Percentiles rank a stretch among this genome's conserved stretches.
phyloP scores from a whole-genome alignment of 2,797 vertebrate genomes.

The Phataginus tricuspis region DNA sequence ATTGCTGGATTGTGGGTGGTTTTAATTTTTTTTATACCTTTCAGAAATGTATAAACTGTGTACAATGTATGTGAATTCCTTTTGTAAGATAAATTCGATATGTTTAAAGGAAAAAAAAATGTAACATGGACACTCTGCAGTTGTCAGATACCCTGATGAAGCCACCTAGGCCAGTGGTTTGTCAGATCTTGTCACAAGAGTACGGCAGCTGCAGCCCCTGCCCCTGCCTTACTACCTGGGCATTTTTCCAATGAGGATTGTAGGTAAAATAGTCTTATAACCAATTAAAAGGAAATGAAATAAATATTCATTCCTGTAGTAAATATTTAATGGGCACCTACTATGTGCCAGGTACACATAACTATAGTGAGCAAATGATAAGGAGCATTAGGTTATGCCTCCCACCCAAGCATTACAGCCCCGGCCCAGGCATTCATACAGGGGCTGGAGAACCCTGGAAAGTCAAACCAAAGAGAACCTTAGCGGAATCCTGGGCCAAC shows the following conservation, averaged over 20 bases:
- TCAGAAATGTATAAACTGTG: neutral
- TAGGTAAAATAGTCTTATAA: neutral
- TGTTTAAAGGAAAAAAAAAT: slow-evolving; percentile 38
- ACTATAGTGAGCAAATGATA: neutral
- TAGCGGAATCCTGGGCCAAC: neutral
- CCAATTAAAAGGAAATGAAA: neutral
- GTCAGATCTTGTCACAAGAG: neutral
- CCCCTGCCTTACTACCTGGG: neutral
- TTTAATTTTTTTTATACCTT: neutral
- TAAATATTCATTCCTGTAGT: neutral
- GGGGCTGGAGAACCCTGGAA: neutral
- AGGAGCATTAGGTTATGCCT: neutral
- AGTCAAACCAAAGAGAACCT: neutral
- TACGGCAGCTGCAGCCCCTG: neutral
- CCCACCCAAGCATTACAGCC: neutral
- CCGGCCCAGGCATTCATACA: neutral
- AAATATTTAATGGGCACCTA: slow-evolving; percentile 18
- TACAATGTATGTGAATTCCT: neutral
- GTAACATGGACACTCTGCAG: neutral
- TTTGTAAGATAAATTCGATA: neutral
- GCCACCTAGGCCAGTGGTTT: neutral
- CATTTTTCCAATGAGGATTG: neutral
- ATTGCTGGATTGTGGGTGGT: neutral
- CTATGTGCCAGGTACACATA: neutral
- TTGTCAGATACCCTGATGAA: neutral